These are phyloP conservation scores for Podarcis cretensis DNA, from an alignment of 2,113 vertebrate genomes.

Conservation along the genomic window DNA sequence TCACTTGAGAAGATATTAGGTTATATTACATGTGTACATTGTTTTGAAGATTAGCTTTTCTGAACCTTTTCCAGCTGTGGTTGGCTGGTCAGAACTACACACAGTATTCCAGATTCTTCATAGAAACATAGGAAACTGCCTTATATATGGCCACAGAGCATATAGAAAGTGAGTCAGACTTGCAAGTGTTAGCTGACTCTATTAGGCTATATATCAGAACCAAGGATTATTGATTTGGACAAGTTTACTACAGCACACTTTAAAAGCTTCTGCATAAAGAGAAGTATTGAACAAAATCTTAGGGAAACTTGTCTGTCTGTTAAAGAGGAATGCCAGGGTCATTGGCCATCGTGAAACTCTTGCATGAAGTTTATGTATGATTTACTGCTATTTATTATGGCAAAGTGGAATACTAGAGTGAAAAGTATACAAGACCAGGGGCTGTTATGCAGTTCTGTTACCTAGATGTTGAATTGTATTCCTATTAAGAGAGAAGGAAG, in stretches of 20 bases:
- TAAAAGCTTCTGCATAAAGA: background rate
- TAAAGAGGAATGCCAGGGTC: background rate
- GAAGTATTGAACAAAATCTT: background rate
- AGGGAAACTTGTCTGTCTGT: background rate
- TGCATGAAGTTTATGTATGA: background rate
- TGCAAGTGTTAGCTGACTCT: background rate
- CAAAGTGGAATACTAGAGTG: constrained; percentile 10
- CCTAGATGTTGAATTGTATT: background rate
- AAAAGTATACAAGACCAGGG: constrained; percentile 17
- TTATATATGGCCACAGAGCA: no score
- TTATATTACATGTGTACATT: background rate
- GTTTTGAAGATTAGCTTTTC: background rate
- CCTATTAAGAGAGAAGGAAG: background rate
- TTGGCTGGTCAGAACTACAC: background rate
- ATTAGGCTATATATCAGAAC: background rate
- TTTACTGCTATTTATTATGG: background rate
- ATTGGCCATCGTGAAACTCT: background rate
- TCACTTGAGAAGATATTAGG: background rate
- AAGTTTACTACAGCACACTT: background rate
- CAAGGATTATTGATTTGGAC: background rate
- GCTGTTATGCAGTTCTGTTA: background rate
- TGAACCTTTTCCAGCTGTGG: background rate
- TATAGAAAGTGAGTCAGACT: background rate
- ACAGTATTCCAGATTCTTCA: background rate
- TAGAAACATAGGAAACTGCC: no score